These are phyloP conservation scores for Ariolimax columbianus DNA, from an alignment of 2,888 invertebrate genomes.

Conservation along the genomic window DNA sequence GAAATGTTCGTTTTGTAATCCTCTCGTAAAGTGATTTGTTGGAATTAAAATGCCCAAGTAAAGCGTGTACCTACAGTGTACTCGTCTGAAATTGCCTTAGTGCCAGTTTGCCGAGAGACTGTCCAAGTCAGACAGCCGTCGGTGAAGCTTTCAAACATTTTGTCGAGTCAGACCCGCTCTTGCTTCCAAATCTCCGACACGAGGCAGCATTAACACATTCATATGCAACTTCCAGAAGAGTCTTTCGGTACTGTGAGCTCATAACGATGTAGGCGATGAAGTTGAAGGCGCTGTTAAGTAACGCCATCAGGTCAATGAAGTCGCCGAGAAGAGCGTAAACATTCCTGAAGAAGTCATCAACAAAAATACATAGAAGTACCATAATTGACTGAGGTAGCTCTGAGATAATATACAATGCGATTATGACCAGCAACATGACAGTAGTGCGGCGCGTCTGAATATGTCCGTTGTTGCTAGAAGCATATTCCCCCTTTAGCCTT, in stretches of 20 bases:
- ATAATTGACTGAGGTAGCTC: slow-evolving; percentile 80
- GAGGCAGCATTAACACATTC: neutral
- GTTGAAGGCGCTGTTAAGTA: slow-evolving; percentile 93
- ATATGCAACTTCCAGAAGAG: slow-evolving; percentile 13
- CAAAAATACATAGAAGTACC: slow-evolving; percentile 56
- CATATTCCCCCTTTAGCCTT: slow-evolving; percentile 32
- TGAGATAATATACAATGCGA: slow-evolving; percentile 89
- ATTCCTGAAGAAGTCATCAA: slow-evolving; percentile 83
- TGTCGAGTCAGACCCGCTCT: neutral
- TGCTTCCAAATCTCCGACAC: slow-evolving; percentile 10
- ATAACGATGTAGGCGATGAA: slow-evolving; percentile 94
- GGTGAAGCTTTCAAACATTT: slow-evolving; percentile 35
- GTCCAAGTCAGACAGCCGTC: slow-evolving; percentile 21
- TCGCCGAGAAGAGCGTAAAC: slow-evolving; percentile 83
- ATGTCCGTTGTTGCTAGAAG: slow-evolving; percentile 33
- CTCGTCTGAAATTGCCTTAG: neutral
- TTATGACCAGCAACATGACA: slow-evolving; percentile 87
- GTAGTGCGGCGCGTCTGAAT: slow-evolving; percentile 86
- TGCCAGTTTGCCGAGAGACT: neutral
- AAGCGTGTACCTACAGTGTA: no score
- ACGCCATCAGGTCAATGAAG: slow-evolving; percentile 91
- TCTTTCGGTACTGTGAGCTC: slow-evolving; percentile 90
- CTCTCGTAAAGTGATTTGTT: no score
- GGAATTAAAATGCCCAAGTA: no score
- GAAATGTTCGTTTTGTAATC: no score